These are phyloP conservation scores for Eulimnadia texana DNA, from an alignment of 1,140 invertebrate genomes.

Conservation along the genomic window DNA sequence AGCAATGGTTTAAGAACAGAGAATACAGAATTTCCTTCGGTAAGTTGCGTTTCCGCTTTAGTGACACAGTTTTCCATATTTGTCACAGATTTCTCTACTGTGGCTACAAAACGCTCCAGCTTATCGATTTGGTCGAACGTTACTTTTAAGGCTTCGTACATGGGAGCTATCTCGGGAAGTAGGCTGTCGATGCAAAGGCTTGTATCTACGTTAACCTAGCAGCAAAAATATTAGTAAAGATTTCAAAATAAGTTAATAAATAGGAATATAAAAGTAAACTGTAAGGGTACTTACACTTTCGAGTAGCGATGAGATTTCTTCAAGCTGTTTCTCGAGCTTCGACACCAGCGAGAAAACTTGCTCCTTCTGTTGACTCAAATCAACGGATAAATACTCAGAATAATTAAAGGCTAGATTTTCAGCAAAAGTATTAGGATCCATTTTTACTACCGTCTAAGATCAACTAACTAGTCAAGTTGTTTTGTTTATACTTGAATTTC, in stretches of 20 bases:
- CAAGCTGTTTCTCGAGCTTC: not conserved
- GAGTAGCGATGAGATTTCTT: slow-evolving; percentile 1
- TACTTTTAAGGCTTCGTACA: not conserved
- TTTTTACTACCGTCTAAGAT: no score
- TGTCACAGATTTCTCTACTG: not conserved
- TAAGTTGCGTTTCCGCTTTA: not conserved
- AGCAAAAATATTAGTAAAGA: not conserved
- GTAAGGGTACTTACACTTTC: not conserved
- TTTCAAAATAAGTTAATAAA: not conserved
- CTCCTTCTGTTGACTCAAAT: not conserved
- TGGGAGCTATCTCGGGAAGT: not conserved
- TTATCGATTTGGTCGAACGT: slow-evolving; percentile 7
- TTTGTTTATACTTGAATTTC: no score
- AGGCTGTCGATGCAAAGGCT: slow-evolving; percentile 3
- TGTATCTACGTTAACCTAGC: slow-evolving; percentile 3
- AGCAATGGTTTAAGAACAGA: slow-evolving; percentile 4
- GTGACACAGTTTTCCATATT: not conserved
- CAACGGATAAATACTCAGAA: slow-evolving; percentile 1
- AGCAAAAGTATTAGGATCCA: slow-evolving; percentile 2
- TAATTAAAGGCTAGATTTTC: slow-evolving; percentile 15
- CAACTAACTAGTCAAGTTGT: no score
- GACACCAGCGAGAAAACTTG: not conserved
- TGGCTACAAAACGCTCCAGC: not conserved
- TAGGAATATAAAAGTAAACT: not conserved
- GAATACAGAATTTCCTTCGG: not conserved